phyloP scores from a whole-genome alignment of 1,140 invertebrate genomes.

The Melanaphis sacchari region DNA sequence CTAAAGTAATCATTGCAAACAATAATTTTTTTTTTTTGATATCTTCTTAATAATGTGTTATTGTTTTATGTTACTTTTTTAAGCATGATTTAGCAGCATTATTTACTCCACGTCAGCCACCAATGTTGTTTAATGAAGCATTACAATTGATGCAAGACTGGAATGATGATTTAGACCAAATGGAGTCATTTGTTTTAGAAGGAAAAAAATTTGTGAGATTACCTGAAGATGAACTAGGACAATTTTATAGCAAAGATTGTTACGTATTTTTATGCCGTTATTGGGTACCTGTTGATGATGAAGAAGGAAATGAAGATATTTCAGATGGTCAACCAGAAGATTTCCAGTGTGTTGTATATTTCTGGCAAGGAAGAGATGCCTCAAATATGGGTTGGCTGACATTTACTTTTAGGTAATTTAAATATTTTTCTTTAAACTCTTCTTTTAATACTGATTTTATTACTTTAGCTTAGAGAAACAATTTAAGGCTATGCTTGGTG shows the following conservation, averaged over 20 bases:
- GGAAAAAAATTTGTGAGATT: constrained; percentile 95
- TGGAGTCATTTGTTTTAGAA: constrained; percentile 98
- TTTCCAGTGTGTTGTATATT: constrained; percentile 97
- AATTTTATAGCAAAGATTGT: constrained; percentile 94
- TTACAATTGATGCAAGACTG: constrained; percentile 88
- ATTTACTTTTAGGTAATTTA: constrained; percentile 87
- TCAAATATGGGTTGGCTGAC: constrained; percentile 99
- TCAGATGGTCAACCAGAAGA: constrained; percentile 77
- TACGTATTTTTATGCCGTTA: constrained; percentile 98
- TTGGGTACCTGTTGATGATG: constrained; percentile 77
- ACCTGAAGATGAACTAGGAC: constrained; percentile 87
- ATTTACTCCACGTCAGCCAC: constrained; percentile 92
- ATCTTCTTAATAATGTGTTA: background rate
- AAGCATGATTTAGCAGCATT: constrained; percentile 91
- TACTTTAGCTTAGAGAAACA: constrained; percentile 88
- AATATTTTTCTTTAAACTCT: background rate
- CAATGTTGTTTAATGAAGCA: constrained; percentile 86
- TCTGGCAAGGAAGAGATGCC: constrained; percentile 98
- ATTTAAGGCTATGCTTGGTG: constrained; percentile 94
- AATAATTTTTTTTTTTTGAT: background rate
- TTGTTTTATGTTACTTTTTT: background rate
- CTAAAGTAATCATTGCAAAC: constrained; percentile 68
- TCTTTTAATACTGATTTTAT: constrained; percentile 52
- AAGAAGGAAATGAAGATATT: constrained; percentile 71
- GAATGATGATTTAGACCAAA: constrained; percentile 95